phyloP scores from a whole-genome alignment of 2,113 vertebrate genomes.

The Ciconia maguari region DNA sequence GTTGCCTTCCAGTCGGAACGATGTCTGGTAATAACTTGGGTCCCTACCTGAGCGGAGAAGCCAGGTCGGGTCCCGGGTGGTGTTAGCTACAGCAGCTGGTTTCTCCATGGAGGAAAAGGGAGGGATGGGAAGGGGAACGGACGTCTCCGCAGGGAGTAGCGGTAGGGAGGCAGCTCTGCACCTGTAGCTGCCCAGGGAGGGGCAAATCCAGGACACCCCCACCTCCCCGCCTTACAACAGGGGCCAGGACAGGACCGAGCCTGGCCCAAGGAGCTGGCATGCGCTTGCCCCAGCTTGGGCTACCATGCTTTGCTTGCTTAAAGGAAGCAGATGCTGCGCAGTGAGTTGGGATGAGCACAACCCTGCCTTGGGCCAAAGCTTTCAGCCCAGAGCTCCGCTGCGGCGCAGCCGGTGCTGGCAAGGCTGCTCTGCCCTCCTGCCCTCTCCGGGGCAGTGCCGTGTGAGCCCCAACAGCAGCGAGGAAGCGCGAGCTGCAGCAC shows the following conservation, averaged over 20 bases:
- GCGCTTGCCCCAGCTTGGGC: not conserved
- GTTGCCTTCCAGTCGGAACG: conserved; percentile 35
- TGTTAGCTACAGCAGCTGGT: fast-evolving
- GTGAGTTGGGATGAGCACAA: too few relatives aligned
- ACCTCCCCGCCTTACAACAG: not conserved
- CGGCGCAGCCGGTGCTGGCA: fast-evolving
- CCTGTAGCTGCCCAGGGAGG: not conserved
- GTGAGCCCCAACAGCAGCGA: not conserved
- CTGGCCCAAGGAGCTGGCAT: not conserved
- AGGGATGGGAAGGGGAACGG: not conserved
- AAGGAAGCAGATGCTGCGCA: not conserved
- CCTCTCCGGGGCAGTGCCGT: fast-evolving
- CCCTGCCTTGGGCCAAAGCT: not conserved
- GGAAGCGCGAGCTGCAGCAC: not conserved
- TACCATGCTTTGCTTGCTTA: not conserved
- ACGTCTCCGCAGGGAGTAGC: not conserved
- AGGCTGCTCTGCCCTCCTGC: not conserved
- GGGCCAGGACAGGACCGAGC: fast-evolving
- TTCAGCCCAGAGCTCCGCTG: not conserved
- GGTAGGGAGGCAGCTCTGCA: not conserved
- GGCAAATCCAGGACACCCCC: fast-evolving
- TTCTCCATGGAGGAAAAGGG: not conserved
- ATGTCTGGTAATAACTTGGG: not conserved
- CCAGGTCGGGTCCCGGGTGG: not conserved
- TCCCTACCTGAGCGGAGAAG: not conserved